These are phyloP conservation scores for Bombus breviceps DNA, from an alignment of 1,140 invertebrate genomes.

Conservation along the genomic window DNA sequence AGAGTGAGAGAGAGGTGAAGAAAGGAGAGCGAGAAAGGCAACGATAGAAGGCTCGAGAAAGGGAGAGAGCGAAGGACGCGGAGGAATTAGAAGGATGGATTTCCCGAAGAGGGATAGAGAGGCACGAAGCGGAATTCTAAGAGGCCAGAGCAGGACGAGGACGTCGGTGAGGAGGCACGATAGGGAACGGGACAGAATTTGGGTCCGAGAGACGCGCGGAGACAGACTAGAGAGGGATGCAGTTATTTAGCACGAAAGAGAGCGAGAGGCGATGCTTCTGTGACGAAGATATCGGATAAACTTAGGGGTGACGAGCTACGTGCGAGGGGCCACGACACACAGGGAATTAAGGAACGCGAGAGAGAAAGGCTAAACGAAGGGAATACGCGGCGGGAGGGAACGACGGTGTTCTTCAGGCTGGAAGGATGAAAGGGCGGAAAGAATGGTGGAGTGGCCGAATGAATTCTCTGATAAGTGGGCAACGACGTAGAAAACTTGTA, in stretches of 20 bases:
- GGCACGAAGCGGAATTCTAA: conserved; percentile 17
- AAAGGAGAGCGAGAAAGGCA: background rate
- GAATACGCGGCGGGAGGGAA: conserved; percentile 8
- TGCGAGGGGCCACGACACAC: background rate
- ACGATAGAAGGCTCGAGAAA: background rate
- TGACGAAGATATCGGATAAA: background rate
- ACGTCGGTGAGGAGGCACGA: background rate
- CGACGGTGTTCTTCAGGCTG: background rate
- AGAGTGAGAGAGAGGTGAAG: background rate
- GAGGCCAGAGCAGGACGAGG: conserved; percentile 12
- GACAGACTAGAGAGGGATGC: background rate
- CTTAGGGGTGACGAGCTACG: background rate
- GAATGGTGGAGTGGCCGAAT: background rate
- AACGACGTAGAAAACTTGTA: background rate
- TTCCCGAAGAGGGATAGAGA: background rate
- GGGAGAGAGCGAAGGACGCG: conserved; percentile 32
- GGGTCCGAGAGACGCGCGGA: background rate
- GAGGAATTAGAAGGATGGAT: conserved; percentile 42
- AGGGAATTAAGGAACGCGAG: conserved; percentile 9
- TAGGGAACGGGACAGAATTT: conserved; percentile 4
- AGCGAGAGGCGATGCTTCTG: conserved; percentile 18
- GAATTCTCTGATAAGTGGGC: conserved; percentile 15
- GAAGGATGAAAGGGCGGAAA: conserved; percentile 24
- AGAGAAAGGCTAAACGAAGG: conserved; percentile 7
- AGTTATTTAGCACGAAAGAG: background rate